Conservation (phyloP, 2,113 vertebrate genomes). For the Geococcyx californianus region DNA sequence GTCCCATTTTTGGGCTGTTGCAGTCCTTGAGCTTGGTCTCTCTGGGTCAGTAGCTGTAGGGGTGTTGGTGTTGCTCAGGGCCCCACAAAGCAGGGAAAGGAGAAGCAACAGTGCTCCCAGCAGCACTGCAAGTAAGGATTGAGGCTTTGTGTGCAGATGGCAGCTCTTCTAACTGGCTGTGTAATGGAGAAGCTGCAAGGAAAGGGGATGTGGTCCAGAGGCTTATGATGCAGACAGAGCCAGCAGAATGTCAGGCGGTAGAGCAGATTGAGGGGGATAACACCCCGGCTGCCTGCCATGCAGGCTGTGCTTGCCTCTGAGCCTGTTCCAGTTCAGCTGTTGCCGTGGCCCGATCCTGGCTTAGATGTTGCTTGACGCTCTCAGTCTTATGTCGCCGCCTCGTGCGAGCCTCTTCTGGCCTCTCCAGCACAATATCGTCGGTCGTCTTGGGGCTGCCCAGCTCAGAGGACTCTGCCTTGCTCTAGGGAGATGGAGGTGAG, state of each 20-base stretch:
- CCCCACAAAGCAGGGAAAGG: neutral
- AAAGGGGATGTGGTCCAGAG: neutral
- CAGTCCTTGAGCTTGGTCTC: neutral
- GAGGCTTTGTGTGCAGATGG: neutral
- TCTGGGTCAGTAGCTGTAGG: neutral
- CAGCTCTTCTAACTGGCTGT: neutral
- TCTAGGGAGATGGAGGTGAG: constrained; percentile 71
- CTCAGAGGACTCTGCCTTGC: constrained; percentile 90
- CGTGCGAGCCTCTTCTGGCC: constrained; percentile 85
- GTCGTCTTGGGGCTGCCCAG: constrained; percentile 95
- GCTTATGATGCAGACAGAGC: neutral
- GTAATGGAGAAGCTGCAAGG: neutral
- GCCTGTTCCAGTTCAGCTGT: constrained; percentile 85
- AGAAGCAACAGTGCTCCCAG: neutral
- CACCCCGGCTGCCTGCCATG: neutral
- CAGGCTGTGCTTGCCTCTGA: constrained; percentile 78
- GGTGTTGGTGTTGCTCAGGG: neutral
- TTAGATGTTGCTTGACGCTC: constrained; percentile 90
- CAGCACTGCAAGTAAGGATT: neutral
- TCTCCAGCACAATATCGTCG: constrained; percentile 93
- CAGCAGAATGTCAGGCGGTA: neutral
- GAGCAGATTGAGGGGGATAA: neutral
- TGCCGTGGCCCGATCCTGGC: constrained; percentile 78
- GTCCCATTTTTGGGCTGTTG: neutral
- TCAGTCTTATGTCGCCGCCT: constrained; percentile 94